Evolutionary conservation across 2,888 invertebrate species (phyloP), one percentile per base, ranked within the genome.

Genomic region (Chrysomela aeneicollis): DNA sequence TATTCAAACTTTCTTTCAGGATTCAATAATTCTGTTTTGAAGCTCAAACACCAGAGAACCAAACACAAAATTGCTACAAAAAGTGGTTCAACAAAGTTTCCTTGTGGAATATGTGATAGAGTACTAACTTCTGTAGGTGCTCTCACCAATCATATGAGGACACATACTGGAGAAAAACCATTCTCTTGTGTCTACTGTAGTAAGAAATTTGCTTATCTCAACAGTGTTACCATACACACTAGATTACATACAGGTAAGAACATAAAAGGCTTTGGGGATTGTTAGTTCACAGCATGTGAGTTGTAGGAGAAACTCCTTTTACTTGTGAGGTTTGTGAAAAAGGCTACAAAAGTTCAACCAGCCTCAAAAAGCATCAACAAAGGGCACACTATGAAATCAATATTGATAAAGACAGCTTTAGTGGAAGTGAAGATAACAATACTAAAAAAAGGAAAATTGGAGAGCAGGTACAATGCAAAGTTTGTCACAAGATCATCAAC

Each of bases 161-260:
- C 66, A 1, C 71, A 71, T 32, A 69, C 71, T 37, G 71, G 71
- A 1, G 68, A 64, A 35, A 68, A 57, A 55, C 71, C 69, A 8
- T 71, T 63, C 12, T 55, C 68, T 5, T 71, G 71, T 60, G 10
- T 30, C 2, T 63, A 66, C 51, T 71, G 71, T 18, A 62, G 57
- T 10, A 71, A 69, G 55, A 47, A 53, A 17, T 71, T 69, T 60
- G 54, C 69, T 5, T 66, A 64, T 18, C 58, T 57, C 22, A 63
- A 62, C 18, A 69, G 66, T 32, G 46, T 68, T 19, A 69, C 61
- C 9, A 59, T 67, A 10, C 71, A 71, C 47, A 68, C 64, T 15
- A 63, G 71, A 9, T 57, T 61, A 18, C 71, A 71, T 42, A 71
- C 71, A 64, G 71, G 71, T 71, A 61, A 61, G 42, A 6, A 15